A percentile compares a stretch with the other conserved stretches of the same genome.
phyloP scores from a whole-genome alignment of 2,113 vertebrate species.

The Perca schrenkii region DNA sequence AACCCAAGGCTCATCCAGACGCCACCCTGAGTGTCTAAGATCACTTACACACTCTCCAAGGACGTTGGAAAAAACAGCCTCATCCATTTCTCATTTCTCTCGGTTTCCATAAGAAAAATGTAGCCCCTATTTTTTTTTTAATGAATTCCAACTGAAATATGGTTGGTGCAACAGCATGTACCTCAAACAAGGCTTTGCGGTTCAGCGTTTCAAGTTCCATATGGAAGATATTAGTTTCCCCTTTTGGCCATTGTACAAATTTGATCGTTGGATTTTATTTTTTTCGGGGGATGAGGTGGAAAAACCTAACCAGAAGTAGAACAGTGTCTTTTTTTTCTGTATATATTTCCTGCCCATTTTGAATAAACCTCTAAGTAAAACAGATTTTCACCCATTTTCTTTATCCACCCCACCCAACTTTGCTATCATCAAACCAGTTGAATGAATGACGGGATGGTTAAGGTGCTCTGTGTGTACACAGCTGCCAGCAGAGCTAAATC shows the following conservation, averaged over 20 bases:
- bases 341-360: neutral
- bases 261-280: slow-evolving; percentile 52
- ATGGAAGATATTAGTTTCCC: slow-evolving; percentile 70
- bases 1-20: slow-evolving; percentile 73
- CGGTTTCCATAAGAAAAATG: slow-evolving; percentile 79
- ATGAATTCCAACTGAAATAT: slow-evolving; percentile 82
- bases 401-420: neutral
- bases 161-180: slow-evolving; percentile 59
- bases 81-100: slow-evolving; percentile 77
- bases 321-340: neutral
- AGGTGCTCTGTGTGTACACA: slow-evolving; percentile 64
- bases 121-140: slow-evolving; percentile 70
- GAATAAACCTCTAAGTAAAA: neutral
- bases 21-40: slow-evolving; percentile 78
- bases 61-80: slow-evolving; percentile 78
- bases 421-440: slow-evolving; percentile 1
- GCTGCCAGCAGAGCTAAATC: slow-evolving; percentile 62
- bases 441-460: slow-evolving; percentile 39
- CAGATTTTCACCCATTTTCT: slow-evolving; percentile 9
- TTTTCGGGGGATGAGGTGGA: slow-evolving; percentile 17
- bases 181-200: slow-evolving; percentile 61
- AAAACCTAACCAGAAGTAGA: slow-evolving; percentile 28
- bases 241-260: slow-evolving; percentile 58
- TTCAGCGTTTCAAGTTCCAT: slow-evolving; percentile 60
- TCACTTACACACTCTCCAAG: slow-evolving; percentile 76